Percentiles rank a stretch among this genome's conserved stretches.
Conservation (phyloP, 2,797 vertebrate species). For the Erpetoichthys calabaricus region DNA sequence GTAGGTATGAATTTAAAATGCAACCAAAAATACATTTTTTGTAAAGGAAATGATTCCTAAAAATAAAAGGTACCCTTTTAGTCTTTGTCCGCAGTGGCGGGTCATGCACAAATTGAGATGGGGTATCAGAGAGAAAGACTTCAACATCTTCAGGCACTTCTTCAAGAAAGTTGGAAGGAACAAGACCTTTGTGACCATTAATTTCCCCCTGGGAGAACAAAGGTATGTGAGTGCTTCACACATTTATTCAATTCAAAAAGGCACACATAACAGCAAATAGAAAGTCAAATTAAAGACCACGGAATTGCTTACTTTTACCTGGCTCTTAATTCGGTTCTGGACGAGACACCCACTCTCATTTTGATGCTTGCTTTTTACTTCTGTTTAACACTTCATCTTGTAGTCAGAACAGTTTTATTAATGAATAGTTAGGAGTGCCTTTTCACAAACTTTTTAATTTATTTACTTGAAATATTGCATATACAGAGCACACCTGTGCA, state of each 20-base stretch:
- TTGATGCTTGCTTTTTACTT: too few species aligned
- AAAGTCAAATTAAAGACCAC: too few species aligned
- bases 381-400: too few species aligned
- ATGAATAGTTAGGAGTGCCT: too few species aligned
- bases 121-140: constrained; percentile 81
- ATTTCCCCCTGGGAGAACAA: constrained; percentile 65
- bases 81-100: constrained; percentile 69
- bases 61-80: constrained; percentile 85
- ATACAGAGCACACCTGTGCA: too few species aligned
- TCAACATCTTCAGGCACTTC: constrained; percentile 99
- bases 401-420: too few species aligned
- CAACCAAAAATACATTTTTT: background rate
- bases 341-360: too few species aligned
- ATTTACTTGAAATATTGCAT: too few species aligned
- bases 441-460: too few species aligned
- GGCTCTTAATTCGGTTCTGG: too few species aligned
- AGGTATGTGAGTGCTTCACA: background rate
- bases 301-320: too few species aligned
- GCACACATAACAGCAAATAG: rapidly evolving
- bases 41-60: constrained; percentile 39
- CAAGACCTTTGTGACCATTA: constrained; percentile 89
- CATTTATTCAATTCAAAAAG: rapidly evolving
- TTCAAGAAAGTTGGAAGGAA: constrained; percentile 98
- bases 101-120: constrained; percentile 64
- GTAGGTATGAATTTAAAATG: background rate